Percentiles rank a stretch among this genome's conserved stretches.
phyloP scores from a whole-genome alignment of 2,797 vertebrate species.

The Sylvia borin region DNA sequence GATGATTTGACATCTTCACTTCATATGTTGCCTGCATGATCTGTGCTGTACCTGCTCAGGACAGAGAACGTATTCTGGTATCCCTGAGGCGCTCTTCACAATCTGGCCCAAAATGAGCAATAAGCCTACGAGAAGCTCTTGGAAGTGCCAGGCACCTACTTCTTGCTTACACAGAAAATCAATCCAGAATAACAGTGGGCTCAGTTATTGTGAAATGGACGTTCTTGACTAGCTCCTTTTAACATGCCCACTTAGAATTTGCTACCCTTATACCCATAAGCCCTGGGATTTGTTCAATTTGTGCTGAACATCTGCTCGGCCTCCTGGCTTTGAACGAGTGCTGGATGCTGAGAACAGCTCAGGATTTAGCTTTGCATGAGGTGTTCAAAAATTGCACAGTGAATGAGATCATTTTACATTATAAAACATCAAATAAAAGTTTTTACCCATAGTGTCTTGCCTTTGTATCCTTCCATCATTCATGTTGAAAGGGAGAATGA shows the following conservation, averaged over 20 bases:
- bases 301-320: background rate
- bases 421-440: background rate
- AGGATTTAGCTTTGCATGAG: background rate
- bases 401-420: background rate
- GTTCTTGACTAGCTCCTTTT: background rate
- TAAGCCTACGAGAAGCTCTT: background rate
- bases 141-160: background rate
- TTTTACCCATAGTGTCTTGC: background rate
- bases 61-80: slow-evolving; percentile 7
- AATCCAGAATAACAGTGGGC: background rate
- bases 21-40: background rate
- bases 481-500: background rate
- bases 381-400: background rate
- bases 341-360: background rate
- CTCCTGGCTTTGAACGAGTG: background rate
- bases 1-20: slow-evolving; percentile 41
- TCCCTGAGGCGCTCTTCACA: background rate
- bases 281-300: background rate
- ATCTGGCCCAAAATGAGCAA: slow-evolving; percentile 4
- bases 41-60: slow-evolving; percentile 41
- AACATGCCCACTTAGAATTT: background rate
- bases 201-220: background rate
- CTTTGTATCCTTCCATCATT: background rate
- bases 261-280: background rate
- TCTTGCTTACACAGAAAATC: background rate